Base-by-base conservation (phyloP, 2,113 vertebrate species). In the Lycocorax pyrrhopterus region DNA sequence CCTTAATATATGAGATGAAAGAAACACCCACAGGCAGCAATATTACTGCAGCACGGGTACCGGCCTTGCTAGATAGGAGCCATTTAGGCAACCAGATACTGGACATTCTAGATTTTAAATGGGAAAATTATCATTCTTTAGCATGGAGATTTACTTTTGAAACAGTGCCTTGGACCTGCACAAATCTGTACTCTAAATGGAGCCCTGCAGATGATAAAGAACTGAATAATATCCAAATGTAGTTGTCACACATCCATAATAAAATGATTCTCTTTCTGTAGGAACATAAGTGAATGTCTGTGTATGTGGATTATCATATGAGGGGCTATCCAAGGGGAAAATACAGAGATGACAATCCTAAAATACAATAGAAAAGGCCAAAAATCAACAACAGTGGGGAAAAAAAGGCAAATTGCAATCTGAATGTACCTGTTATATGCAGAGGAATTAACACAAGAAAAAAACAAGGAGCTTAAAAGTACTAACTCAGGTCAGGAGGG, bases 351-450 rank as follows among this genome's bases (percentile, higher is more conserved):
- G 13, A 26, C 4, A 60, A 68, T 25, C 12, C 58, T 73, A 59
- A 69, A 81, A 74, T 43, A 41, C 26, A 91, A 41, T 0, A 22
- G 12, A 15, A 77, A 58, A 19, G 12, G 14, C 3, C 30, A 51
- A 67, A 77, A 33, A 19, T 0, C 13, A 68, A 5, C 0, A 9
- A 10, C 1, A 35, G 3, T 23, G 15, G 5, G 14, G 19, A 14
- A 35, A 67, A 66, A 66, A 20, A 13, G 9, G 39, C 4, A 13
- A 74, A 44, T 5, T 35, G 7, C 19, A 62, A 68, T 39, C 39
- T 17, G 4, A 81, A 41, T 16, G 62, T 6, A 47, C 1, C 4
- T n/a, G 10, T 35, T 33, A 13, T 0, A 16, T 58, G 23, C 19
- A 83, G 49, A 90, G 2, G 4, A 82, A 75, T 35, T 84, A 23